Evolutionary conservation across 1,140 invertebrate genomes (phyloP), one percentile per base, ranked within the genome.

Genomic region (Probaryconus sp.): DNA sequence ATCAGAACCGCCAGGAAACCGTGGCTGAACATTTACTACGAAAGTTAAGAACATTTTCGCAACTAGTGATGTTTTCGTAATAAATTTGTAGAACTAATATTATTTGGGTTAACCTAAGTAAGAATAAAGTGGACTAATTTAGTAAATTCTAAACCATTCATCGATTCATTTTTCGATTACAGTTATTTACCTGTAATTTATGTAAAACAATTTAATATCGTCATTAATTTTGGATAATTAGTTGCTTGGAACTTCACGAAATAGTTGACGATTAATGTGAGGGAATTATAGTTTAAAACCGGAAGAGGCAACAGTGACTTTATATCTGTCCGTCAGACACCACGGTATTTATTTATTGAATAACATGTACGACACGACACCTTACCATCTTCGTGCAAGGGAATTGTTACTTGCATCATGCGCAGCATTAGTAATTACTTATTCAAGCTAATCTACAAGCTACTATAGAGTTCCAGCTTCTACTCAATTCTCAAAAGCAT

Each of bases 361-460:
- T 61, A 60, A 56, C 33, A 18, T 53, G 67, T 55, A 65, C 55
- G 53, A 67, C 65, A 70, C 30, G 26, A 16, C 53, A 63, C 33
- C 58, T 69, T 67, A 70, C 61, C 64, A 74, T 74, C 56, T 68
- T 53, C 61, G 56, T 64, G 42, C 40, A 50, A 24, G 61, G 56
- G 63, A 63, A 73, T 67, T 76, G 73, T 70, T 76, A 63, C 55
- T 53, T 47, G 56, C 40, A 38, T 45, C 58, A 68, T 60, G 67
- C 68, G 42, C 65, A 43, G 70, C 75, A 65, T 77, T 60, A 71
- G 50, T 71, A 73, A 74, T 77, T 70, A 77, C 67, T 77, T 77
- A 77, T 77, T 77, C 69, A 77, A 68, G 61, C 61, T 77, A 77
- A 77, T 77, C 76, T 71, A 71, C 67, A 60, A 78, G 68, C 67